phyloP scores from a whole-genome alignment of 2,113 vertebrate genomes.

The Austrofundulus limnaeus region DNA sequence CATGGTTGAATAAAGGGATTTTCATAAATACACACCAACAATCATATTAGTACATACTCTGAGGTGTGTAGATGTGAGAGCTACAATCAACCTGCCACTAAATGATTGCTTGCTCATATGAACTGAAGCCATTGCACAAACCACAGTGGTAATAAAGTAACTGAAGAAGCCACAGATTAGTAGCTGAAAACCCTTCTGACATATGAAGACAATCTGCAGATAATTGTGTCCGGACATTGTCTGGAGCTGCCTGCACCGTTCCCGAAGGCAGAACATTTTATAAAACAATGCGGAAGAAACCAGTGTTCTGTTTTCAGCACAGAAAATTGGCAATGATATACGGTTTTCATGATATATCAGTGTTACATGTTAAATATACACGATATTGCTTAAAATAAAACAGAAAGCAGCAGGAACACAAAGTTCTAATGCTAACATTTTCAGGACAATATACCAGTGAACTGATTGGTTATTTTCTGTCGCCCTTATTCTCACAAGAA shows the following conservation, averaged over 20 bases:
- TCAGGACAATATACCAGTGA: not conserved
- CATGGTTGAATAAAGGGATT: constrained; percentile 1
- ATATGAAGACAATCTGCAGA: not conserved
- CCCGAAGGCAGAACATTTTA: not conserved
- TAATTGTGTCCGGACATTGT: not conserved
- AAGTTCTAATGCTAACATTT: not conserved
- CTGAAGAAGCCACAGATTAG: not conserved
- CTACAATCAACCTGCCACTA: constrained; percentile 1
- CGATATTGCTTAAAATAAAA: no score
- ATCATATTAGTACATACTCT: no score
- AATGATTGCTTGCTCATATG: constrained; percentile 31
- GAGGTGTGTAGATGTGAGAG: no score
- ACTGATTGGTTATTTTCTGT: not conserved
- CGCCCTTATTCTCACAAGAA: not conserved
- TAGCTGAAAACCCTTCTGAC: not conserved
- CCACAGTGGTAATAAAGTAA: not conserved
- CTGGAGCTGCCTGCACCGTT: not conserved
- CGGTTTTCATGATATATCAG: not conserved
- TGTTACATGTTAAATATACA: not conserved
- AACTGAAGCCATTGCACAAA: constrained; percentile 21
- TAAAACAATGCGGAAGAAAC: not conserved
- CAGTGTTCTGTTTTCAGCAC: not conserved
- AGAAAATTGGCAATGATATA: not conserved
- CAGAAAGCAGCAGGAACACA: no score
- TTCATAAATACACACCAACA: not conserved